Conservation (phyloP, 2,113 vertebrate genomes). For the Campylorhamphus procurvoides region DNA sequence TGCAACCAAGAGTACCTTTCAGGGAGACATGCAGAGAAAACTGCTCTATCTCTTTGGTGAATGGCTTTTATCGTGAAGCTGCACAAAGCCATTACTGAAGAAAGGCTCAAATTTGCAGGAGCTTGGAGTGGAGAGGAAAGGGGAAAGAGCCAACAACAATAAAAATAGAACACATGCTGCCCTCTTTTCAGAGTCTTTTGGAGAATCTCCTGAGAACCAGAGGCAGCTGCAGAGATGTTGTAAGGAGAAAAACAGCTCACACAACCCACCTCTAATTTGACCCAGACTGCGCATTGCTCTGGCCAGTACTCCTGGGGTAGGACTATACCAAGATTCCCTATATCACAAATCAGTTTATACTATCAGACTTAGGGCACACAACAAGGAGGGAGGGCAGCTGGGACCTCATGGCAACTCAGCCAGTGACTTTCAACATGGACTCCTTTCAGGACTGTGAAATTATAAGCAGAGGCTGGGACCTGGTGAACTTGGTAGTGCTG, state of each 20-base stretch:
- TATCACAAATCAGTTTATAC: not conserved
- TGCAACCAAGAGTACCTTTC: constrained; percentile 19
- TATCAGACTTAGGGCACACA: not conserved
- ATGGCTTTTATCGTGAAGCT: constrained; percentile 39
- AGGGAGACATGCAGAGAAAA: constrained; percentile 8
- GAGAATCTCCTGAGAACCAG: not conserved
- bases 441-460: not conserved
- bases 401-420: not conserved
- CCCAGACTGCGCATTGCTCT: not conserved
- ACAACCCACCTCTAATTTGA: not conserved
- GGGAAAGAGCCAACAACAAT: not conserved
- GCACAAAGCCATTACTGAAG: constrained; percentile 26
- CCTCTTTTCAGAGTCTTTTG: not conserved
- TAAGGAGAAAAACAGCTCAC: not conserved
- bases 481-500: rapidly evolving
- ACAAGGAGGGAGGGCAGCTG: not conserved
- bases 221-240: not conserved
- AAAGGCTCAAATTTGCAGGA: constrained; percentile 5
- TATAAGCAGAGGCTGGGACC: not conserved
- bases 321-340: not conserved
- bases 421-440: not conserved
- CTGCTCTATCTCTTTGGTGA: constrained; percentile 2
- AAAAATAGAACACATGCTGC: not conserved
- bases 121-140: not conserved
- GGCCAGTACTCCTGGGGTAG: not conserved